Evolutionary conservation across 2,797 vertebrate species (phyloP).

Genomic region (Discoglossus pictus): DNA sequence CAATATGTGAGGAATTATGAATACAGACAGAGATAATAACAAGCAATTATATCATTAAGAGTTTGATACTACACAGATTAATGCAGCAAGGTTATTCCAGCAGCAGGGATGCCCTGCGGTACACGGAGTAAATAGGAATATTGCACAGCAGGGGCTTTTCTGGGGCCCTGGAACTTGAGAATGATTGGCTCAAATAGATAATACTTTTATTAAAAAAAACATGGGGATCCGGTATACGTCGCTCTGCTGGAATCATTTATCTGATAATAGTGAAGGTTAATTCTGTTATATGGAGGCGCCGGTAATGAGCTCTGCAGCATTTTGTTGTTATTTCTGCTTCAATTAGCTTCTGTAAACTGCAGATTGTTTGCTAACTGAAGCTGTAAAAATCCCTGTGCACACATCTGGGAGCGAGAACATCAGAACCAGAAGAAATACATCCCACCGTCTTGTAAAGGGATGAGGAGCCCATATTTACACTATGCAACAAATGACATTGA

Average conservation of each 20-base stretch:
- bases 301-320: slow-evolving; percentile 44
- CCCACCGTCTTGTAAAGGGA: no score
- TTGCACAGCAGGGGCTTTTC: no score
- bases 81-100: slow-evolving; percentile 43
- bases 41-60: slow-evolving; percentile 46
- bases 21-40: slow-evolving; percentile 32
- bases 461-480: no score
- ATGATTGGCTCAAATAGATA: no score
- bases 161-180: no score
- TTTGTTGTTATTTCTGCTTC: slow-evolving; percentile 47
- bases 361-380: slow-evolving; percentile 38
- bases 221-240: no score
- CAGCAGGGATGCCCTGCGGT: slow-evolving; percentile 14
- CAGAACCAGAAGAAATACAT: no score
- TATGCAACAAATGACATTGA: no score
- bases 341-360: slow-evolving; percentile 47
- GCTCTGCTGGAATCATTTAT: slow-evolving; percentile 40
- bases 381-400: slow-evolving; percentile 38
- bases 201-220: no score
- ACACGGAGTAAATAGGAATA: slow-evolving; percentile 11
- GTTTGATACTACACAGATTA: slow-evolving; percentile 32
- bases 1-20: slow-evolving; percentile 38
- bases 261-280: slow-evolving; percentile 47
- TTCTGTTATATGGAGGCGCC: slow-evolving; percentile 10
- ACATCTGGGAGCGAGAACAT: slow-evolving; percentile 30